A percentile compares a stretch with the other conserved stretches of the same genome.
phyloP scores from a whole-genome alignment of 1,140 invertebrate species.

The Lucilia sericata region DNA sequence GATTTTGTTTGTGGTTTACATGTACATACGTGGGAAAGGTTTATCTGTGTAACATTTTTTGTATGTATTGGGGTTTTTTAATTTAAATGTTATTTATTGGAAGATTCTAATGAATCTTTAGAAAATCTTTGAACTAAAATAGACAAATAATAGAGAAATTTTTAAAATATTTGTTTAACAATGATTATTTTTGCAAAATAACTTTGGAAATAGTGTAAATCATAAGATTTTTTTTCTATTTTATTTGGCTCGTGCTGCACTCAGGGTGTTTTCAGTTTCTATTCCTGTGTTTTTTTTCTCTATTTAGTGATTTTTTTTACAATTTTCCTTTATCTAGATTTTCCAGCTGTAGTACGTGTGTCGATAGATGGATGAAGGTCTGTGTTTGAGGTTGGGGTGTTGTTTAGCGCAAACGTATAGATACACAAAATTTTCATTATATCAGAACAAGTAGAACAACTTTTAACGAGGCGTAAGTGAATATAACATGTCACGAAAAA shows the following conservation, averaged over 20 bases:
- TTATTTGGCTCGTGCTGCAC: neutral
- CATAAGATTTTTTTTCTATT: neutral
- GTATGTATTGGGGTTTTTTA: too few relatives aligned
- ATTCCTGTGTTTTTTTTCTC: neutral
- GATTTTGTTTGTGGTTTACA: too few relatives aligned
- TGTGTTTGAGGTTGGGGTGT: neutral
- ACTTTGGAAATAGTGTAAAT: neutral
- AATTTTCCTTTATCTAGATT: slow-evolving; percentile 2
- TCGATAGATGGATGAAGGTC: too few relatives aligned
- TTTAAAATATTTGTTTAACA: too few relatives aligned
- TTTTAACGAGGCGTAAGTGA: slow-evolving; percentile 20
- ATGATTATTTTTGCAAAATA: too few relatives aligned
- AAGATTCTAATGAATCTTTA: too few relatives aligned
- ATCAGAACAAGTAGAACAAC: neutral
- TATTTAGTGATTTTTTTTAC: neutral
- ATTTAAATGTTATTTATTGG: too few relatives aligned
- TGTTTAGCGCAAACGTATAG: slow-evolving; percentile 1
- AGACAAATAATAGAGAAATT: too few relatives aligned
- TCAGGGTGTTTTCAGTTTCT: neutral
- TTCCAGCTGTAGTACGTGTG: neutral
- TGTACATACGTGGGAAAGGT: too few relatives aligned
- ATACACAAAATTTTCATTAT: slow-evolving; percentile 10
- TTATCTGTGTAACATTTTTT: too few relatives aligned
- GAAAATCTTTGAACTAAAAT: too few relatives aligned
- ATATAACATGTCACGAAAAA: slow-evolving; percentile 4